Evolutionary conservation across 2,888 invertebrate species (phyloP).

Genomic region (Tribolium freemani): DNA sequence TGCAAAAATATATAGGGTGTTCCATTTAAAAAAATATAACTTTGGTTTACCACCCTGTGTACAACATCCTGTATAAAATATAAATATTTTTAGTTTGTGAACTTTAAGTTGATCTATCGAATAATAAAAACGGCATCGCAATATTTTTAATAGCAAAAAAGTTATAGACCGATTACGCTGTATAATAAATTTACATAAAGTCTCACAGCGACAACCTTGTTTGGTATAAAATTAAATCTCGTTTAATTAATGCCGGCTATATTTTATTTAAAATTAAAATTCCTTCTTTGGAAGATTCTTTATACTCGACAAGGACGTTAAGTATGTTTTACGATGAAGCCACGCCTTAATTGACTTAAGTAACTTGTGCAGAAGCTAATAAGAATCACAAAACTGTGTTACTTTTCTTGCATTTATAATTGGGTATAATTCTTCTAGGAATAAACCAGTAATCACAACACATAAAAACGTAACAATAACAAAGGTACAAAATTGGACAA

Average conservation of each 20-base stretch:
- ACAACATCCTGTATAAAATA: no score
- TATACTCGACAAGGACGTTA: neutral
- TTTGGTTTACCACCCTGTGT: no score
- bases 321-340: neutral
- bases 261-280: neutral
- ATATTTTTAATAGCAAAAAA: no score
- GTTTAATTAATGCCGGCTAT: neutral
- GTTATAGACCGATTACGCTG: no score
- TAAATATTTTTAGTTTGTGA: no score
- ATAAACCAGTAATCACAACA: neutral
- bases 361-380: neutral
- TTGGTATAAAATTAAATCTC: neutral
- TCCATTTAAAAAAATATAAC: no score
- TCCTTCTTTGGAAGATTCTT: neutral
- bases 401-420: neutral
- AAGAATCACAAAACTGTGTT: neutral
- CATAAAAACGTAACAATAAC: neutral
- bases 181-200: neutral
- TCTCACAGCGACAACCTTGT: neutral
- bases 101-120: no score
- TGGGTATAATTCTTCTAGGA: neutral
- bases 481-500: neutral
- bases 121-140: no score
- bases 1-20: no score
- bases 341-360: neutral